phyloP scores from a whole-genome alignment of 2,797 vertebrate species.

The Semaprochilodus insignis region DNA sequence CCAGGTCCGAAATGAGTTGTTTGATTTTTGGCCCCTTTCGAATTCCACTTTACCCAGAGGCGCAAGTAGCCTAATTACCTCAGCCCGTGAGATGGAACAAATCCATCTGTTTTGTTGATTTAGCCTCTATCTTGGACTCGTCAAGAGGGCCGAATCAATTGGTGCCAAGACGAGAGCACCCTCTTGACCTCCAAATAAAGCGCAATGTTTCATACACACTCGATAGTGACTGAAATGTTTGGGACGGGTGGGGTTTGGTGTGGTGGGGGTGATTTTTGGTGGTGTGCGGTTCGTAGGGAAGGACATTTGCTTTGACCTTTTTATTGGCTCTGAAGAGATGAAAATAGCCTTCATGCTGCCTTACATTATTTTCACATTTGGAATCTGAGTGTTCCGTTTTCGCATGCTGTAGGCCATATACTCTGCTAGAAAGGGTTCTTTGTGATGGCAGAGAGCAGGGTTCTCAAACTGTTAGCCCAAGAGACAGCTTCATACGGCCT shows the following conservation, averaged over 20 bases:
- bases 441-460: too few relatives aligned
- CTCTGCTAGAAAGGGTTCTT: too few relatives aligned
- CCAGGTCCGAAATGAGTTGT: slow-evolving; percentile 20
- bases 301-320: not conserved
- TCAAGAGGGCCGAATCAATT: slow-evolving; percentile 31
- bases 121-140: slow-evolving; percentile 29
- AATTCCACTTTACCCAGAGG: slow-evolving; percentile 22
- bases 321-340: not conserved
- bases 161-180: not conserved
- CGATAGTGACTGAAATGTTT: not conserved
- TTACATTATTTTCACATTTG: not conserved
- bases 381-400: too few relatives aligned
- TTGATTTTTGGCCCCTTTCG: slow-evolving; percentile 29
- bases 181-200: slow-evolving; percentile 13
- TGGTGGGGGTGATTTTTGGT: too few relatives aligned
- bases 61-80: slow-evolving; percentile 39
- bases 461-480: too few relatives aligned
- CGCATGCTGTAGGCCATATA: not conserved
- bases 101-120: slow-evolving; percentile 48
- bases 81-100: slow-evolving; percentile 38
- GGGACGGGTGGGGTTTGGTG: too few relatives aligned
- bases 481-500: too few relatives aligned
- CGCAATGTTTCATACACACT: not conserved
- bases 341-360: not conserved
- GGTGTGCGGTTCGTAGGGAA: not conserved